Conservation (phyloP, 2,113 vertebrate genomes). For the Vidua macroura region DNA sequence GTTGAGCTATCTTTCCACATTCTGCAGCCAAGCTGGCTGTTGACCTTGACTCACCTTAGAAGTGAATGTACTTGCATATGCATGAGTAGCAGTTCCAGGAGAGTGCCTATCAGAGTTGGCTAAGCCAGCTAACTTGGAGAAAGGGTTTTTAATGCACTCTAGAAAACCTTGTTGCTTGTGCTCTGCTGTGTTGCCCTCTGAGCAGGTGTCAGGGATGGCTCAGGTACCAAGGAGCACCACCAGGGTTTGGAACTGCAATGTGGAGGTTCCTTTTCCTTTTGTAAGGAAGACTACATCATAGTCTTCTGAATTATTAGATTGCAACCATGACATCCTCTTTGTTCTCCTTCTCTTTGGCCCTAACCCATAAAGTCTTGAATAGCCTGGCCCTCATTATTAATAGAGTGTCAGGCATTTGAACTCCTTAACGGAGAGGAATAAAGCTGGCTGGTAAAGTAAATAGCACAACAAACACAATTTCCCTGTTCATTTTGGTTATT, state of each 20-base stretch:
- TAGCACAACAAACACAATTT: neutral
- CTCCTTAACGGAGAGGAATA: neutral
- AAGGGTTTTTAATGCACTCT: neutral
- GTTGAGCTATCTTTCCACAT: neutral
- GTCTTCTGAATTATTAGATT: neutral
- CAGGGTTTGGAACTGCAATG: neutral
- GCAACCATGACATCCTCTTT: neutral
- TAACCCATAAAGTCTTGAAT: neutral
- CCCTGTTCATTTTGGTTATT: neutral
- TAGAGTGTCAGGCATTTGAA: neutral
- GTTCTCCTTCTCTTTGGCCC: neutral
- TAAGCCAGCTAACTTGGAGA: neutral
- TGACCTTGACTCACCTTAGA: neutral
- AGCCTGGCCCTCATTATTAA: neutral
- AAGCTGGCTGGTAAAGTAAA: neutral
- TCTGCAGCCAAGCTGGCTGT: neutral
- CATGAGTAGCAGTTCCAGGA: neutral
- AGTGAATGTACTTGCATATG: neutral
- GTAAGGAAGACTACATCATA: neutral
- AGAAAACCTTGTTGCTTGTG: neutral
- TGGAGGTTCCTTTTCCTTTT: neutral
- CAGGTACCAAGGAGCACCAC: neutral
- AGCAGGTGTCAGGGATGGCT: neutral
- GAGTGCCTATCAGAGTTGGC: neutral
- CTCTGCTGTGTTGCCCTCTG: neutral